phyloP scores from a whole-genome alignment of 2,797 vertebrate genomes.

The Tangara arthus region DNA sequence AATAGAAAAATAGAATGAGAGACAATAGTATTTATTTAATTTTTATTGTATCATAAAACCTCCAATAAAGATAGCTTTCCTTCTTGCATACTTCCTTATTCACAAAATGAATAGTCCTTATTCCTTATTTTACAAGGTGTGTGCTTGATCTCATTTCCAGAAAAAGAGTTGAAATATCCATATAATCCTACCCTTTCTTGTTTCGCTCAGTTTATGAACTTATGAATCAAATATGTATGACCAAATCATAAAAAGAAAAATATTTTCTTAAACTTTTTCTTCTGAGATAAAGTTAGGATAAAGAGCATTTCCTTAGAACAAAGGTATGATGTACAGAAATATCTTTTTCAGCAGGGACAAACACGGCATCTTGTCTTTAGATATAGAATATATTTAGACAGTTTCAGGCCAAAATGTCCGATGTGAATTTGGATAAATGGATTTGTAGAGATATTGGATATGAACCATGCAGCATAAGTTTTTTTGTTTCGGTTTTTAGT shows the following conservation, averaged over 20 bases:
- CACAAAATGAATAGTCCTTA: neutral
- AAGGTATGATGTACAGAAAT: neutral
- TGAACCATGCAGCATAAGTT: neutral
- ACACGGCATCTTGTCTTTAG: neutral
- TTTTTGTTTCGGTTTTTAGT: neutral
- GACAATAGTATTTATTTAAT: neutral
- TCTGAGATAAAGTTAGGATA: neutral
- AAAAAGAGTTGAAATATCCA: neutral
- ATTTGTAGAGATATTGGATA: neutral
- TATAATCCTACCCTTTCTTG: neutral
- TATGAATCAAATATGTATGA: neutral
- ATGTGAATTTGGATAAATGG: neutral
- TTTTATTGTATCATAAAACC: neutral
- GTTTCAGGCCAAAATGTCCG: slow-evolving; percentile 45
- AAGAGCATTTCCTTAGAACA: neutral
- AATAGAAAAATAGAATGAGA: neutral
- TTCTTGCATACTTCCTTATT: neutral
- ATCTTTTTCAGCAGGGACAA: neutral
- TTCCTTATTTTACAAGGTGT: neutral
- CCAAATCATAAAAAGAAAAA: neutral
- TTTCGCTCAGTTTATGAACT: neutral
- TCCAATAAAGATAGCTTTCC: neutral
- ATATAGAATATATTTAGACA: slow-evolving; percentile 7
- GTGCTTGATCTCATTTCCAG: neutral
- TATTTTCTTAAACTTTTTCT: neutral